Base-by-base conservation (phyloP, 1,140 invertebrate genomes). In the Drosophila chauvacae region DNA sequence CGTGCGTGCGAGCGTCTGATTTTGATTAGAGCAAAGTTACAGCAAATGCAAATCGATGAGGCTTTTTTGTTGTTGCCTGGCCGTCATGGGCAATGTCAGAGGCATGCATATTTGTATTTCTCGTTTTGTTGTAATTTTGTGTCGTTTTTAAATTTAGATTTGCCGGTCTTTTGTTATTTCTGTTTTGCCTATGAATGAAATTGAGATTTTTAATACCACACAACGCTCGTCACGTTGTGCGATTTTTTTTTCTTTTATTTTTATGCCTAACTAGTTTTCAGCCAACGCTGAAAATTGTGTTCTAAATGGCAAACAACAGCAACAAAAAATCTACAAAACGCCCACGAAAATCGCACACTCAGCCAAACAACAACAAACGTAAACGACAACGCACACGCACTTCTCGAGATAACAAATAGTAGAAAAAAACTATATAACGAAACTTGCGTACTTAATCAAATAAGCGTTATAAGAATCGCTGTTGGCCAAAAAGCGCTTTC, bases 391-490 rank as follows among this genome's bases (percentile, higher is more conserved):
- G 30, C 64, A 77, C 64, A 71, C 76, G 55, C 64, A 51, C 65
- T 26, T 35, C 44, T 14, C 11, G 62, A 62, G 75, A 72, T 71
- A 77, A 68, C 64, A 63, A 60, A 39, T 69, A 77, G 62, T 53
- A 56, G 9, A 56, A 50, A 61, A 37, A 37, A 66, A 59, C 53
- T 63, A 44, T 35, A 33, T 37, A 48, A 66, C 37, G 48, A 69
- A 76, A 83, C 66, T 77, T 47, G 78, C 80, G 80, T 80, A 84
- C 84, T 77, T 88, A 73, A 78, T 77, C 60, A 78, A 86, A 68
- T 69, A 79, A 79, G 33, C 79, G 83, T 69, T 77, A 80, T 66
- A 59, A 55, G 59, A 78, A 79, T 65, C 66, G 65, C 68, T 60
- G 33, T 81, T 82, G 75, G 83, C 75, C 75, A 75, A 76, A 64